Percentiles rank a stretch among this genome's conserved stretches.
Evolutionary conservation across 2,888 invertebrate species (phyloP).

Genomic region (Andrena marginata): DNA sequence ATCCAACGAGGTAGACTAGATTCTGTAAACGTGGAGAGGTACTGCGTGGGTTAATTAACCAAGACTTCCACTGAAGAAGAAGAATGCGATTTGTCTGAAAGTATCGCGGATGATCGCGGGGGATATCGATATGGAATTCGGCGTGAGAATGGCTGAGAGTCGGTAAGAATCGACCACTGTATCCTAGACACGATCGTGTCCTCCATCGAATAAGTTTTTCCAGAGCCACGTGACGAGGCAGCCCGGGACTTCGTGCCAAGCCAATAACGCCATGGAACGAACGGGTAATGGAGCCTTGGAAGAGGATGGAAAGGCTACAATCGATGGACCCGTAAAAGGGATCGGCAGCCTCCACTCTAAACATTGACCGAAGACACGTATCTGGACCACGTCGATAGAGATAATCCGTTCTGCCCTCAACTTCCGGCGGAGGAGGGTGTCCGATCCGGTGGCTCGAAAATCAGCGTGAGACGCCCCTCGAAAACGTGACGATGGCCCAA

Average conservation of each 20-base stretch:
- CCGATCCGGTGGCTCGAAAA: slow-evolving; percentile 23
- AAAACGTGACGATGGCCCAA: slow-evolving; percentile 53
- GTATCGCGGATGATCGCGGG: too few species aligned
- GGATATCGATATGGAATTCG: too few species aligned
- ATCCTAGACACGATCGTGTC: slow-evolving; percentile 19
- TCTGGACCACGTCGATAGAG: slow-evolving; percentile 15
- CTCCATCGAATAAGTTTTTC: slow-evolving; percentile 21
- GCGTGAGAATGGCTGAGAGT: not conserved
- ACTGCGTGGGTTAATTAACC: too few species aligned
- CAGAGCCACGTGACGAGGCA: not conserved
- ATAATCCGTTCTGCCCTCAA: slow-evolving; percentile 52
- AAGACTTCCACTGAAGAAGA: too few species aligned
- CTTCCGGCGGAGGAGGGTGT: slow-evolving; percentile 17
- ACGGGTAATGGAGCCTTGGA: slow-evolving; percentile 23
- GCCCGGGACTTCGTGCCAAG: not conserved
- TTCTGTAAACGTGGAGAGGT: not conserved
- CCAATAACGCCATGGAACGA: slow-evolving; percentile 24
- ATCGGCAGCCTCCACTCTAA: slow-evolving; percentile 43
- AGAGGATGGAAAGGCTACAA: slow-evolving; percentile 37
- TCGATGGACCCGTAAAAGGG: slow-evolving; percentile 44
- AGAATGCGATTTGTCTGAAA: too few species aligned
- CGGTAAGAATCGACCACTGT: slow-evolving; percentile 4
- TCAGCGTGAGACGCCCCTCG: slow-evolving; percentile 24
- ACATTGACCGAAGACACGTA: slow-evolving; percentile 41
- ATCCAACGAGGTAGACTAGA: not conserved